Evolutionary conservation across 2,797 vertebrate species (phyloP).

Genomic region (Macropus fuliginosus): DNA sequence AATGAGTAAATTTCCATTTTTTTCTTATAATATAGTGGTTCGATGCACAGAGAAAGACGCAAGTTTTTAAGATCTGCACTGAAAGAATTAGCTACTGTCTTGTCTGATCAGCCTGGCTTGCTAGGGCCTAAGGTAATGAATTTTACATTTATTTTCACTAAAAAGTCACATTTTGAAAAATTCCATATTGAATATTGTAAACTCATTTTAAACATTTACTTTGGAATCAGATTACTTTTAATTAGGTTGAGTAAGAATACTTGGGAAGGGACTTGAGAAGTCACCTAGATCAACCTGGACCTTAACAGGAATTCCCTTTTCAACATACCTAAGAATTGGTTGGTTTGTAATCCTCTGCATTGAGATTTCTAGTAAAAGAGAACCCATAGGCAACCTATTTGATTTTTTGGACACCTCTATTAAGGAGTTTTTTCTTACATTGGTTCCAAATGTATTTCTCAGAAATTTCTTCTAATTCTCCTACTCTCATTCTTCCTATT

Average conservation of each 20-base stretch:
- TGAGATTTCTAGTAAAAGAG: neutral
- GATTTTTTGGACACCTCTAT: neutral
- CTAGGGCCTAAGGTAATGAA: conserved; percentile 95
- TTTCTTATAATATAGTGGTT: conserved; percentile 88
- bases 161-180: neutral
- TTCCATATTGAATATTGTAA: neutral
- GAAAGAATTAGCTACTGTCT: conserved; percentile 96
- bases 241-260: neutral
- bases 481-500: neutral
- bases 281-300: neutral
- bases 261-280: neutral
- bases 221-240: neutral
- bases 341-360: neutral
- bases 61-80: conserved; percentile 97
- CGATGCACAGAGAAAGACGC: conserved; percentile 97
- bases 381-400: neutral
- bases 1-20: neutral
- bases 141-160: conserved; percentile 51
- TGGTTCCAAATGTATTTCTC: neutral
- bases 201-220: neutral
- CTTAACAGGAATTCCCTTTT: neutral
- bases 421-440: neutral
- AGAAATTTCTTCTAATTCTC: neutral
- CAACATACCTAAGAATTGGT: neutral
- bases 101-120: conserved; percentile 98